Percentiles rank a stretch among this genome's conserved stretches.
Evolutionary conservation across 2,888 invertebrate genomes (phyloP).

Genomic region (Dendrolimus pini): DNA sequence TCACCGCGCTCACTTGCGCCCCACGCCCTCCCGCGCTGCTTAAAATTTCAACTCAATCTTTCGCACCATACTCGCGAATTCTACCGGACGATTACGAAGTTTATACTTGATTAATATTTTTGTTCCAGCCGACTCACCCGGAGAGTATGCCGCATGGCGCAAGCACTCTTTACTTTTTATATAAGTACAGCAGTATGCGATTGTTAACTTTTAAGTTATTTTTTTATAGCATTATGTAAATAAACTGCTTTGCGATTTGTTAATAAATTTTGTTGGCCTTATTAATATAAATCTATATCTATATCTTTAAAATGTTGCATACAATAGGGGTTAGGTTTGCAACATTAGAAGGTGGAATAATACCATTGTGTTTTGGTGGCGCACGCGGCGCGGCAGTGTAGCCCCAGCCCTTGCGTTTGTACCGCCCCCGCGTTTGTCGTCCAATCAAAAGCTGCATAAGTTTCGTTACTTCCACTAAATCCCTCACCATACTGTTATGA

Average conservation of each 20-base stretch:
- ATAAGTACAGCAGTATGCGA: conserved; percentile 9
- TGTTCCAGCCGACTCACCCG: conserved; percentile 30
- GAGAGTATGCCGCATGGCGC: too few relatives aligned
- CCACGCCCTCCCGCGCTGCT: conserved; percentile 25
- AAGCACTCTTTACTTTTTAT: too few relatives aligned
- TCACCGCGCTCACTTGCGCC: conserved; percentile 18
- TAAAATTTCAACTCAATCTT: conserved; percentile 40
- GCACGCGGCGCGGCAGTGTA: background rate
- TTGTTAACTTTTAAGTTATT: conserved; percentile 14
- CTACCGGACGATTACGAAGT: conserved; percentile 39
- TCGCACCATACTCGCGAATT: conserved; percentile 39
- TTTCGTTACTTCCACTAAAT: conserved; percentile 24
- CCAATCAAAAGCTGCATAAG: conserved; percentile 38
- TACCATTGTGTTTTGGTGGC: too few relatives aligned
- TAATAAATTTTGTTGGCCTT: background rate
- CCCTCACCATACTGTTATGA: conserved; percentile 14
- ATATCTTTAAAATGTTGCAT: background rate
- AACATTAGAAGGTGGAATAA: too few relatives aligned
- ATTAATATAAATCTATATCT: background rate
- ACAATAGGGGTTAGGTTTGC: too few relatives aligned
- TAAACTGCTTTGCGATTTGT: conserved; percentile 12
- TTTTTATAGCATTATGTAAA: conserved; percentile 7
- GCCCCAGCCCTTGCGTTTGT: conserved; percentile 21
- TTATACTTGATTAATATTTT: conserved; percentile 32
- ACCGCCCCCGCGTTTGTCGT: conserved; percentile 31